These are phyloP conservation scores for Varanus salvator DNA, from an alignment of 2,113 vertebrate species.

Conservation along the genomic window DNA sequence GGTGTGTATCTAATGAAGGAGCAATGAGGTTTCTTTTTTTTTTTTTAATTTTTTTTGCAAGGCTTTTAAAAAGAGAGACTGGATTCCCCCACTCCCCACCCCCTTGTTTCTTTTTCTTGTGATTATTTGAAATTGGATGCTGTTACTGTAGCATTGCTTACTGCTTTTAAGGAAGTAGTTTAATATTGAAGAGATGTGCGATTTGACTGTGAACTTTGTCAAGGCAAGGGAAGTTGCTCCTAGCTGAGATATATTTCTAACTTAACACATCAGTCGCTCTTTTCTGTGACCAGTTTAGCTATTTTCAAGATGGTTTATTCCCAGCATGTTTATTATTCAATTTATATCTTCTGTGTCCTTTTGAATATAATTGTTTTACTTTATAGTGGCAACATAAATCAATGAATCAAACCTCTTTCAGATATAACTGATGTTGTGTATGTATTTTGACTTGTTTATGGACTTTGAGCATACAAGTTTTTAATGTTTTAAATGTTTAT, in stretches of 20 bases:
- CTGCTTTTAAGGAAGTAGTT: conserved; percentile 61
- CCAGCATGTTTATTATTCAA: conserved; percentile 38
- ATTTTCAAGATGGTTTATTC: conserved; percentile 39
- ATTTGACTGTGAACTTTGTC: conserved; percentile 62
- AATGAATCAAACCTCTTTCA: conserved; percentile 51
- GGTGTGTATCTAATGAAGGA: conserved; percentile 87
- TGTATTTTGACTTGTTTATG: conserved; percentile 43
- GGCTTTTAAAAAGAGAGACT: conserved; percentile 8
- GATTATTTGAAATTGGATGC: conserved; percentile 60
- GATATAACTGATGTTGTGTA: conserved; percentile 51
- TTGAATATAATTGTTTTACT: conserved; percentile 34
- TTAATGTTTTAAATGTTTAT: conserved; percentile 38
- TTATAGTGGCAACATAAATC: conserved; percentile 48
- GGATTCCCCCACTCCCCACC: neutral
- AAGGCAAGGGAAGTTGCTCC: conserved; percentile 62
- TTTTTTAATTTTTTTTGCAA: too few relatives aligned
- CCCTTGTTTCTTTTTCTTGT: conserved; percentile 52
- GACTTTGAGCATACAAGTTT: conserved; percentile 46
- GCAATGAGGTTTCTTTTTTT: conserved; percentile 45
- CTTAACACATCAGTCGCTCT: neutral
- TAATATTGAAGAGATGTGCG: conserved; percentile 57
- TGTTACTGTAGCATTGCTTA: conserved; percentile 56
- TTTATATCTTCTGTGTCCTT: conserved; percentile 20
- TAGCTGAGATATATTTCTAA: conserved; percentile 52
- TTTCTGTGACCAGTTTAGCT: neutral